These are phyloP conservation scores for Papilio aristodemus DNA, from an alignment of 1,140 invertebrate genomes.

Conservation along the genomic window DNA sequence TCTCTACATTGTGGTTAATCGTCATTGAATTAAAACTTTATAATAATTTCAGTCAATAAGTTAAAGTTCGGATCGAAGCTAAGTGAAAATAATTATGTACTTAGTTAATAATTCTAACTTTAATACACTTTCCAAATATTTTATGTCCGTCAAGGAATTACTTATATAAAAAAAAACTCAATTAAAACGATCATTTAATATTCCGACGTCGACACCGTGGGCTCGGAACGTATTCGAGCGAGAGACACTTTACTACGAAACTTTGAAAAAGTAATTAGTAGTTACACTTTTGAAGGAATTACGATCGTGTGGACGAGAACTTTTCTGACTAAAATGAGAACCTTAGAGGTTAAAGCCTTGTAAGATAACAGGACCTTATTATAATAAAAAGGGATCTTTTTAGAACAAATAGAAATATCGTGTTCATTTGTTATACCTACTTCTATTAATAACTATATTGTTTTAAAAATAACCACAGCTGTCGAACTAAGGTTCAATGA, in stretches of 20 bases:
- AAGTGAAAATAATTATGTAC: too few relatives aligned
- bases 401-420: neutral
- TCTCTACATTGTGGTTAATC: too few relatives aligned
- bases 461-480: too few relatives aligned
- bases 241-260: conserved; percentile 12
- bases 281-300: conserved; percentile 10
- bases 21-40: too few relatives aligned
- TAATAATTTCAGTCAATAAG: too few relatives aligned
- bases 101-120: neutral
- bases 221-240: neutral
- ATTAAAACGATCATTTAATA: conserved; percentile 10
- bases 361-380: neutral
- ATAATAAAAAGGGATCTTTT: neutral
- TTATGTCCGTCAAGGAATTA: neutral
- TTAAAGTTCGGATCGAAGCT: too few relatives aligned
- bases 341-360: neutral
- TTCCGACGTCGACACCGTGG: neutral
- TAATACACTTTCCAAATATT: neutral
- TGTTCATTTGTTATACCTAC: too few relatives aligned
- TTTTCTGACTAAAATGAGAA: conserved; percentile 9
- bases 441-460: too few relatives aligned
- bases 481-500: too few relatives aligned
- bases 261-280: conserved; percentile 9
- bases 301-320: conserved; percentile 6
- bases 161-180: conserved; percentile 8